phyloP scores from a whole-genome alignment of 2,888 invertebrate genomes.

The Mythimna lalbum region DNA sequence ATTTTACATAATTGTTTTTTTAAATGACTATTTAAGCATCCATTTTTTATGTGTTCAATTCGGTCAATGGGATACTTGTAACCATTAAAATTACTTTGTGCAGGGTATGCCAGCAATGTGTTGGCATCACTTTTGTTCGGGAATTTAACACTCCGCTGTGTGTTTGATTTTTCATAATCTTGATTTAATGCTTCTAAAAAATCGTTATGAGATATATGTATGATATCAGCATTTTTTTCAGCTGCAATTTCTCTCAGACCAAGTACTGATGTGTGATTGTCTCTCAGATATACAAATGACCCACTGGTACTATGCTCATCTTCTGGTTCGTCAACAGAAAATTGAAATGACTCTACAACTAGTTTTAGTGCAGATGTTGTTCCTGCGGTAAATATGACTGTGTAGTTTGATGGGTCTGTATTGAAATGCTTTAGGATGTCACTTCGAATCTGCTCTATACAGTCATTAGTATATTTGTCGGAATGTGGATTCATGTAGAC shows the following conservation, averaged over 20 bases:
- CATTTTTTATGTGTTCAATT: conserved; percentile 92
- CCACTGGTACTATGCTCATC: conserved; percentile 82
- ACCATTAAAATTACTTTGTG: conserved; percentile 98
- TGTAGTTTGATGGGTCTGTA: conserved; percentile 94
- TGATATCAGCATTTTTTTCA: conserved; percentile 88
- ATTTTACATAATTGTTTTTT: conserved; percentile 80
- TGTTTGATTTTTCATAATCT: conserved; percentile 50
- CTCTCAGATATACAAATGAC: conserved; percentile 94
- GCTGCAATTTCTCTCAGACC: conserved; percentile 96
- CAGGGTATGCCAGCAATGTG: conserved; percentile 95
- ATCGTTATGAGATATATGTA: conserved; percentile 91
- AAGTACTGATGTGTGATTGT: conserved; percentile 98
- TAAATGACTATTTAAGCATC: conserved; percentile 86
- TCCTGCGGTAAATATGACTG: conserved; percentile 98
- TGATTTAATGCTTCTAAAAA: conserved; percentile 82
- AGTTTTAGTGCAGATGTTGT: conserved; percentile 97
- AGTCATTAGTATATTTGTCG: conserved; percentile 95
- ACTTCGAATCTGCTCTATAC: conserved; percentile 95
- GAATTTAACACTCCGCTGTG: conserved; percentile 62
- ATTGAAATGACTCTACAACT: conserved; percentile 95
- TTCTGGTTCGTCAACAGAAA: conserved; percentile 76
- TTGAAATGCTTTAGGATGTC: conserved; percentile 97
- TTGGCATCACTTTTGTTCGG: conserved; percentile 74
- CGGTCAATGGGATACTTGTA: conserved; percentile 95
- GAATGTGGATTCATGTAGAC: conserved; percentile 98